Conservation (phyloP, 2,797 vertebrate species). For the Ara ararauna region DNA sequence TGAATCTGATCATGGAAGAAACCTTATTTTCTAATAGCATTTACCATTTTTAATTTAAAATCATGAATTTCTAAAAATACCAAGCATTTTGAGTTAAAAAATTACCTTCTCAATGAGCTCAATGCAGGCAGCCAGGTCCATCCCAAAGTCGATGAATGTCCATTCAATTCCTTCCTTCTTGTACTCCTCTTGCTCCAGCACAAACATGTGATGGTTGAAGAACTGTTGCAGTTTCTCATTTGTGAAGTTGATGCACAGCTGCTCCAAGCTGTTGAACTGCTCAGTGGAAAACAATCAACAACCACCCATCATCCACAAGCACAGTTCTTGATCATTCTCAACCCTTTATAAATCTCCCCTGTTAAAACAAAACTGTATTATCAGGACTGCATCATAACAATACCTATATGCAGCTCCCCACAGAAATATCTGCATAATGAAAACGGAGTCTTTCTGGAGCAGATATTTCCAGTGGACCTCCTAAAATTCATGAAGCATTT, state of each 20-base stretch:
- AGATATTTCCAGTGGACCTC: background rate
- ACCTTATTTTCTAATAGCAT: background rate
- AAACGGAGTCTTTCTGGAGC: background rate
- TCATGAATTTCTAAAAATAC: background rate
- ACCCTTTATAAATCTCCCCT: background rate
- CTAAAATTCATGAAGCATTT: background rate
- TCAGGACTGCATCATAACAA: background rate
- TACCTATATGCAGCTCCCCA: background rate
- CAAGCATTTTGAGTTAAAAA: background rate
- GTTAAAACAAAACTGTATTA: background rate
- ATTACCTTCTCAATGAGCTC: slow-evolving; percentile 84
- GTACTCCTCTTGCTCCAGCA: slow-evolving; percentile 90
- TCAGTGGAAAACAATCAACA: background rate
- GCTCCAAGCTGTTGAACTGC: slow-evolving; percentile 90
- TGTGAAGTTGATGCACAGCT: slow-evolving; percentile 92
- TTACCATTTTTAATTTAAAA: background rate
- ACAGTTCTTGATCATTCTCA: background rate
- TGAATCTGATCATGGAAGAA: background rate
- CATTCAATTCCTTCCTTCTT: slow-evolving; percentile 89
- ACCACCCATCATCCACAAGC: background rate
- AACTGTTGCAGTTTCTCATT: slow-evolving; percentile 90
- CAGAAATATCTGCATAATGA: background rate
- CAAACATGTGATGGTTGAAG: slow-evolving; percentile 88
- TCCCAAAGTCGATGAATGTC: slow-evolving; percentile 89
- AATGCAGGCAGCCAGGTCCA: slow-evolving; percentile 89